A percentile compares a stretch with the other conserved stretches of the same genome.
Conservation (phyloP, 2,888 invertebrate species). For the Notodonta ziczac region DNA sequence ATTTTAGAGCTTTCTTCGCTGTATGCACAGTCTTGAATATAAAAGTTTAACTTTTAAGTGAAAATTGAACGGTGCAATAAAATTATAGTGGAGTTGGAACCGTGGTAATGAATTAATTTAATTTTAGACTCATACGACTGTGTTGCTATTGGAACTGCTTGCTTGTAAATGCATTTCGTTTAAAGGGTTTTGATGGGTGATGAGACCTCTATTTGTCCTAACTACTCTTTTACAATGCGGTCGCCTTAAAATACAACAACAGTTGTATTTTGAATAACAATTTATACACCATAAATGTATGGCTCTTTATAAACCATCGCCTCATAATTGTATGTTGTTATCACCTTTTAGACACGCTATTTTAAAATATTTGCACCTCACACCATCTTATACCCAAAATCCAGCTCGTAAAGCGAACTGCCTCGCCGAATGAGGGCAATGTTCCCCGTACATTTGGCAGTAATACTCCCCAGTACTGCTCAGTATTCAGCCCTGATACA, state of each 20-base stretch:
- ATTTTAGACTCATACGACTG: too few species aligned
- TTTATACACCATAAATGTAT: too few species aligned
- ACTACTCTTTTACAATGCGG: too few species aligned
- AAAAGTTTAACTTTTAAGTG: background rate
- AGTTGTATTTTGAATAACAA: too few species aligned
- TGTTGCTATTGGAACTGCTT: too few species aligned
- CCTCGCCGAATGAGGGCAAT: background rate
- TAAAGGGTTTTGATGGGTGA: too few species aligned
- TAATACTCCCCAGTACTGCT: background rate
- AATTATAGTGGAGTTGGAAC: too few species aligned
- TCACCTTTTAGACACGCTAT: background rate
- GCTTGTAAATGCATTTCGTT: too few species aligned
- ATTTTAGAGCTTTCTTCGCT: slow-evolving; percentile 1
- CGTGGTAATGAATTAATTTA: too few species aligned
- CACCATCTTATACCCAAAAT: background rate
- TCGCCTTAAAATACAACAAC: too few species aligned
- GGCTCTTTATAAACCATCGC: background rate
- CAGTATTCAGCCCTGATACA: background rate
- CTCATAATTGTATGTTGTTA: background rate
- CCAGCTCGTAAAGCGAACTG: background rate
- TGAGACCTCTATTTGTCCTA: too few species aligned
- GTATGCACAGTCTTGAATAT: background rate
- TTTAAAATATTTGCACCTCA: background rate
- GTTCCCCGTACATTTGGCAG: background rate
- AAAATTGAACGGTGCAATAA: background rate